Evolutionary conservation across 1,140 invertebrate species (phyloP).

Genomic region (Bacillus rossius): DNA sequence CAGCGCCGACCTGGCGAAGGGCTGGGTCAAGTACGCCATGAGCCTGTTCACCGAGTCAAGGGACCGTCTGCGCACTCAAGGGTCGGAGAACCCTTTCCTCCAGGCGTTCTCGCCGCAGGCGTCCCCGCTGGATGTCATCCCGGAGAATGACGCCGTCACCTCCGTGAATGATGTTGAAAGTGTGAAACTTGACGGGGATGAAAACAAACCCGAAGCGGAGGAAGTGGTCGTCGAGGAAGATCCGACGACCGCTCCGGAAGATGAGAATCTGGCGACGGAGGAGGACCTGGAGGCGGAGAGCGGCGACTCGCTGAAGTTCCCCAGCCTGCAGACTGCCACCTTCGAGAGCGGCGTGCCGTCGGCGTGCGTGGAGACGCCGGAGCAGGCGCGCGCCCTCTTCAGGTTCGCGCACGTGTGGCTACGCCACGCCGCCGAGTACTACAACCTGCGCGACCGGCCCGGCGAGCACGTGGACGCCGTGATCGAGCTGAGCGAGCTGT

Average conservation of each 20-base stretch:
- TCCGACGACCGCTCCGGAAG: background rate
- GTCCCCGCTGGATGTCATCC: too few species aligned
- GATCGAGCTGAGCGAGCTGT: conserved; percentile 61
- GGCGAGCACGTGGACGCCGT: conserved; percentile 61
- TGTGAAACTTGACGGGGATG: conserved; percentile 11
- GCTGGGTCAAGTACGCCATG: conserved; percentile 59
- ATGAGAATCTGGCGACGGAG: background rate
- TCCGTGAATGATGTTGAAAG: background rate
- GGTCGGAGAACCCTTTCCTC: too few species aligned
- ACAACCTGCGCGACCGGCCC: conserved; percentile 59
- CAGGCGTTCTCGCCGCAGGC: too few species aligned
- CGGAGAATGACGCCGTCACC: too few species aligned
- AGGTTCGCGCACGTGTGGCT: conserved; percentile 58
- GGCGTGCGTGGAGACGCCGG: conserved; percentile 37
- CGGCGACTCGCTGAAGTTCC: background rate
- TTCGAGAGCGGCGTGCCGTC: background rate
- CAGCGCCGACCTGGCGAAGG: conserved; percentile 45
- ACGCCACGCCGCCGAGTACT: conserved; percentile 57
- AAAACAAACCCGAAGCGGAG: background rate
- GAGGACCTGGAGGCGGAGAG: background rate
- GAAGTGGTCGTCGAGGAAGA: background rate
- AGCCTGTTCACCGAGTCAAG: conserved; percentile 51
- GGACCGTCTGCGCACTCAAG: conserved; percentile 17
- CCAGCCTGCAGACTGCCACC: background rate
- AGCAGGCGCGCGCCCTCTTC: conserved; percentile 54